Evolutionary conservation across 1,140 invertebrate genomes (phyloP).

Genomic region (Sitobion miscanthi): DNA sequence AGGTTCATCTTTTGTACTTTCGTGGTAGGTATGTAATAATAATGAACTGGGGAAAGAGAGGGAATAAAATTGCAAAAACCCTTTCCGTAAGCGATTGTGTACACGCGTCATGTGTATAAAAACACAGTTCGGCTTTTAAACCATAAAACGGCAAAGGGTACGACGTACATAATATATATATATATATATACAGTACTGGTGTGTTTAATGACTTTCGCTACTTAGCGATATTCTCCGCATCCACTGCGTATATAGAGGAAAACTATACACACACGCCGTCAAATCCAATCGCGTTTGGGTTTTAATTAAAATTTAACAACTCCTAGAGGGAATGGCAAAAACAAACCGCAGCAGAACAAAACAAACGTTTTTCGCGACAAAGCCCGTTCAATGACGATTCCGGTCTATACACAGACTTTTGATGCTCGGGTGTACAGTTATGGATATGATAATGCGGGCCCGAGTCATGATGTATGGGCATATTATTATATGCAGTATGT

Average conservation of each 20-base stretch:
- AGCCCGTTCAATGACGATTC: neutral
- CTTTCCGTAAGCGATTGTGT: neutral
- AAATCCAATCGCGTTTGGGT: neutral
- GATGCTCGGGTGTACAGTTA: neutral
- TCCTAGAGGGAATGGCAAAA: neutral
- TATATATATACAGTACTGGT: neutral
- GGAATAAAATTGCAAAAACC: constrained; percentile 12
- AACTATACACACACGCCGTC: neutral
- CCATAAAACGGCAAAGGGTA: neutral
- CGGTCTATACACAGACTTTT: neutral
- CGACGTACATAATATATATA: neutral
- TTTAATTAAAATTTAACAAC: constrained; percentile 30
- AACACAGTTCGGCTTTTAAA: constrained; percentile 39
- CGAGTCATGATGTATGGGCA: neutral
- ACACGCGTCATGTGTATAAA: neutral
- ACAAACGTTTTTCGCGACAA: neutral
- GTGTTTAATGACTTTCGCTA: constrained; percentile 28
- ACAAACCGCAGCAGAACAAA: neutral
- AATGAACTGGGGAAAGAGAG: neutral
- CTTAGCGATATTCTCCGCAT: neutral
- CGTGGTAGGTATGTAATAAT: neutral
- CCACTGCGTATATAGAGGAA: neutral
- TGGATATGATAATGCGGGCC: neutral
- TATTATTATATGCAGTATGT: neutral
- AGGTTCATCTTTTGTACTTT: neutral